phyloP scores from a whole-genome alignment of 2,888 invertebrate species.

The Sinopyrophorus schimmeli region DNA sequence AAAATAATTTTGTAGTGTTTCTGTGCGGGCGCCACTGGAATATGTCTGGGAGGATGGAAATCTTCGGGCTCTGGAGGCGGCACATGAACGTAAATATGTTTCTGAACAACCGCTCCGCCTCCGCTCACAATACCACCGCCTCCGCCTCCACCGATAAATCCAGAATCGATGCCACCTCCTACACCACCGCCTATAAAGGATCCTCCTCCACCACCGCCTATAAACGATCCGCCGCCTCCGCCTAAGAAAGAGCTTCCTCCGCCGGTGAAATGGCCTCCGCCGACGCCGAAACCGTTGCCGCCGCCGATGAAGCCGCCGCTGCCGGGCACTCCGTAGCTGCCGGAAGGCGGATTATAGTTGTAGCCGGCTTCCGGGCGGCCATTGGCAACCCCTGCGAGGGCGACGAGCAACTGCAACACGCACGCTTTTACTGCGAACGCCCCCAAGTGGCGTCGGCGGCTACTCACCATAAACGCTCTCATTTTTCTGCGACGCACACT shows the following conservation, averaged over 20 bases:
- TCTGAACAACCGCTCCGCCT: slow-evolving; percentile 69
- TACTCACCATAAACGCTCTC: slow-evolving; percentile 50
- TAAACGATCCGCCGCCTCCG: slow-evolving; percentile 24
- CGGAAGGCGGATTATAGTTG: slow-evolving; percentile 55
- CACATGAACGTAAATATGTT: slow-evolving; percentile 86
- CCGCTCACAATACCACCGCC: slow-evolving; percentile 47
- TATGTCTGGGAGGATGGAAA: slow-evolving; percentile 63
- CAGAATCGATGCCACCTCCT: slow-evolving; percentile 30
- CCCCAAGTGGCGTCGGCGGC: slow-evolving; percentile 15
- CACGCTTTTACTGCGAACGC: no score
- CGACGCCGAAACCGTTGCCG: slow-evolving; percentile 33
- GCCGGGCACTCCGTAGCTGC: slow-evolving; percentile 45
- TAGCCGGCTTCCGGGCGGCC: slow-evolving; percentile 64
- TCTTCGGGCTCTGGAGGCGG: slow-evolving; percentile 84
- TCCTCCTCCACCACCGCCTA: slow-evolving; percentile 32
- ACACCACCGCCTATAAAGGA: slow-evolving; percentile 33
- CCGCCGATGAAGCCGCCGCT: slow-evolving; percentile 35
- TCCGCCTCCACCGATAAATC: slow-evolving; percentile 17
- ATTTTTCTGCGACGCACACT: slow-evolving; percentile 44
- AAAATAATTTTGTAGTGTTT: slow-evolving; percentile 91
- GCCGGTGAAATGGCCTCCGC: slow-evolving; percentile 39
- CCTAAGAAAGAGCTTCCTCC: slow-evolving; percentile 31
- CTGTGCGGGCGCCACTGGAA: slow-evolving; percentile 72
- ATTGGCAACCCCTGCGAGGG: slow-evolving; percentile 61
- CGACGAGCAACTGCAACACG: slow-evolving; percentile 43